These are phyloP conservation scores for Melanotaenia boesemani DNA, from an alignment of 2,797 vertebrate genomes.

Conservation along the genomic window DNA sequence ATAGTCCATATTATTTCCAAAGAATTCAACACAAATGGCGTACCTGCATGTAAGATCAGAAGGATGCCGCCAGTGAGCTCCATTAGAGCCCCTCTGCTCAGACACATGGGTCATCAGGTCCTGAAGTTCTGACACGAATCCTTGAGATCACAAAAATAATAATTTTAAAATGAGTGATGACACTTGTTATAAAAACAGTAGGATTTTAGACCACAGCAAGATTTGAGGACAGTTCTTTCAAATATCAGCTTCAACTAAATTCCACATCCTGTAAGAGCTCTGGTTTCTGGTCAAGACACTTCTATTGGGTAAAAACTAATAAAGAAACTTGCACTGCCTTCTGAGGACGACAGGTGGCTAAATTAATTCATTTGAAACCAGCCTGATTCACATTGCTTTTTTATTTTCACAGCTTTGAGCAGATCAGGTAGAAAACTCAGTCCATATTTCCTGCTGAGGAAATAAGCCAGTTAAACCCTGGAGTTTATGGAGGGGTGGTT, in stretches of 20 bases:
- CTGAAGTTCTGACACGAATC: constrained; percentile 78
- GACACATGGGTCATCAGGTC: constrained; percentile 79
- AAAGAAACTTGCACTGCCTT: no score
- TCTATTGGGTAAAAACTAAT: no score
- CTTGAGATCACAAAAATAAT: constrained; percentile 56
- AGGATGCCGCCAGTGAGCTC: constrained; percentile 80
- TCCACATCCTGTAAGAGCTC: background rate
- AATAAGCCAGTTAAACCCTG: no score
- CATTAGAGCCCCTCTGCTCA: constrained; percentile 23
- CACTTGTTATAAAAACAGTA: background rate
- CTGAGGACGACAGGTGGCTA: no score
- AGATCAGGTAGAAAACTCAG: no score
- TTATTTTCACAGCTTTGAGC: no score
- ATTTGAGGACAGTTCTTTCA: background rate
- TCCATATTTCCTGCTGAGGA: background rate
- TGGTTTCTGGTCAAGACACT: background rate
- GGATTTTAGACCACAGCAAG: background rate
- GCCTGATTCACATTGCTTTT: no score
- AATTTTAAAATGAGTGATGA: background rate
- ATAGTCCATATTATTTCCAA: background rate
- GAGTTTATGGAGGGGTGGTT: no score
- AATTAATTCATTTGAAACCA: no score
- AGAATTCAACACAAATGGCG: background rate
- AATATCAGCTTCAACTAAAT: background rate
- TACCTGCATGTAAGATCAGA: constrained; percentile 85